Percentiles rank a stretch among this genome's conserved stretches.
Conservation (phyloP, 1,140 invertebrate species). For the Caenorhabditis elegans region DNA sequence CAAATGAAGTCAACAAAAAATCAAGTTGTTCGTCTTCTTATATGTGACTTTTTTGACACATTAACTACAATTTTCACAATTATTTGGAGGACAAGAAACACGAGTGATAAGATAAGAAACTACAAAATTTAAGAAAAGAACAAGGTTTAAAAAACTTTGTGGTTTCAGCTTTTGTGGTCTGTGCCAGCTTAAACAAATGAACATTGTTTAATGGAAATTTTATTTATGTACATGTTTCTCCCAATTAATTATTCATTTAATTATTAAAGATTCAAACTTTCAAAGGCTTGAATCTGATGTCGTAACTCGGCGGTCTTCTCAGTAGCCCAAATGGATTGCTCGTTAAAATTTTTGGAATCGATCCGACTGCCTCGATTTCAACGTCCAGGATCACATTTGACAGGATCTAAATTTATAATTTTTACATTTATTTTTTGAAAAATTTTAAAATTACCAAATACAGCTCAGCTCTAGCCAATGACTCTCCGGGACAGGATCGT, state of each 20-base stretch:
- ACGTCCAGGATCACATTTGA: slow-evolving; percentile 32
- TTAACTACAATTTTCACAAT: not conserved
- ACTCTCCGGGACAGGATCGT: slow-evolving; percentile 35
- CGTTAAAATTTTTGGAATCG: not conserved
- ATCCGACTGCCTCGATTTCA: not conserved
- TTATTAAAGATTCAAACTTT: not conserved
- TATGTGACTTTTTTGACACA: not conserved
- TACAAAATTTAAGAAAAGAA: too few species aligned
- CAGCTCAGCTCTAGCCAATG: slow-evolving; percentile 41
- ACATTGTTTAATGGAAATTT: too few species aligned
- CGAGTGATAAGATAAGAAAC: not conserved
- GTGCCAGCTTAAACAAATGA: too few species aligned
- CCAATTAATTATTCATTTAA: too few species aligned
- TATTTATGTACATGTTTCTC: too few species aligned
- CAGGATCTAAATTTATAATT: slow-evolving; percentile 22
- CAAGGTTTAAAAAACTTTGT: too few species aligned
- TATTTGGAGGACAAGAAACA: not conserved
- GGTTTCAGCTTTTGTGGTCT: too few species aligned
- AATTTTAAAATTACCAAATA: slow-evolving; percentile 23
- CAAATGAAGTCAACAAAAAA: not conserved
- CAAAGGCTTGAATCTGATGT: not conserved
- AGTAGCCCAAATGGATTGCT: not conserved
- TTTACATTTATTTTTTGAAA: too few species aligned
- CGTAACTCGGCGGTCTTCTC: slow-evolving; percentile 15
- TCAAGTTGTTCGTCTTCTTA: not conserved